Percentiles rank a stretch among this genome's conserved stretches.
Conservation (phyloP, 2,797 vertebrate genomes). For the Smutsia gigantea region DNA sequence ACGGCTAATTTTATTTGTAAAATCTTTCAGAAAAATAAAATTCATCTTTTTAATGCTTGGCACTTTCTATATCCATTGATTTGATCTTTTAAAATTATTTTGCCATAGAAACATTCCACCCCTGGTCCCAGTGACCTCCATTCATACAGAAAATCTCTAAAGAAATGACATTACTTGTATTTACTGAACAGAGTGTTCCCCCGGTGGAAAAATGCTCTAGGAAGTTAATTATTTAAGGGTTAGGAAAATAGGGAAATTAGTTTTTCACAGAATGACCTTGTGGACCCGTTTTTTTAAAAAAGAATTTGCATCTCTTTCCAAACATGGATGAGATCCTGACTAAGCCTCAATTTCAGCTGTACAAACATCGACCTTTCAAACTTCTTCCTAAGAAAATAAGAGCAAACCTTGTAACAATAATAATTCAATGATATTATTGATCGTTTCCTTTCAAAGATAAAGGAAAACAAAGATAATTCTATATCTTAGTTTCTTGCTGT, state of each 20-base stretch:
- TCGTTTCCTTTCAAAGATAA: conserved; percentile 63
- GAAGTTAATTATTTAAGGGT: conserved; percentile 67
- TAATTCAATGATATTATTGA: conserved; percentile 70
- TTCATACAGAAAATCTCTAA: background rate
- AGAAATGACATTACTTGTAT: background rate
- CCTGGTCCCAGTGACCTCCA: background rate
- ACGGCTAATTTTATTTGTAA: background rate
- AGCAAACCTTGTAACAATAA: conserved; percentile 75
- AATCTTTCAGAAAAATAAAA: background rate
- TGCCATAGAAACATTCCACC: background rate
- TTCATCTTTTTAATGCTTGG: background rate
- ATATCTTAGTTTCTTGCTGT: conserved; percentile 56
- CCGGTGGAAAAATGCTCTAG: conserved; percentile 42
- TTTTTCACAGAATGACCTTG: conserved; percentile 69
- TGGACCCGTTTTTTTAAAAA: conserved; percentile 51
- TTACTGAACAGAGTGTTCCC: background rate
- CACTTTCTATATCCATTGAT: background rate
- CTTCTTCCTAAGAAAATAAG: conserved; percentile 78
- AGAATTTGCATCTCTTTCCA: conserved; percentile 81
- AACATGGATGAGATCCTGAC: conserved; percentile 74
- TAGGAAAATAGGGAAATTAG: conserved; percentile 64
- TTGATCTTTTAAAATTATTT: background rate
- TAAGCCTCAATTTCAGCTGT: conserved; percentile 84
- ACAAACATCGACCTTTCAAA: conserved; percentile 83
- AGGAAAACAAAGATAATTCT: conserved; percentile 30